These are phyloP conservation scores for Dynastes maya DNA, from an alignment of 2,888 invertebrate species.

Conservation along the genomic window DNA sequence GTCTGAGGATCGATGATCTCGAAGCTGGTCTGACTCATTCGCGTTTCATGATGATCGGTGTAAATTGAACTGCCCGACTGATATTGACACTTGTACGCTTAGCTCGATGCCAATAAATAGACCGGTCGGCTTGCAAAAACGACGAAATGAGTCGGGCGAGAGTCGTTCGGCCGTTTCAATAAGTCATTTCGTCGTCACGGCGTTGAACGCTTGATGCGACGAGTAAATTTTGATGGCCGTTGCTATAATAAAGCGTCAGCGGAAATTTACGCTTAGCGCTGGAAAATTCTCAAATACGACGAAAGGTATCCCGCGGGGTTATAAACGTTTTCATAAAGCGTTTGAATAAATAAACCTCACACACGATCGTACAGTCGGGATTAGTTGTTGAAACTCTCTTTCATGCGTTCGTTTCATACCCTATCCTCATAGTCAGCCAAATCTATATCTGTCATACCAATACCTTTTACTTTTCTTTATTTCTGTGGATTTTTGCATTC, in stretches of 20 bases:
- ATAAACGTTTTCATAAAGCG: slow-evolving; percentile 24
- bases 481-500: not conserved
- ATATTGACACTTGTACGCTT: slow-evolving; percentile 21
- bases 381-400: not conserved
- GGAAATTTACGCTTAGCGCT: slow-evolving; percentile 14
- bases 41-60: not conserved
- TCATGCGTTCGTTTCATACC: not conserved
- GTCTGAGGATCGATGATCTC: slow-evolving; percentile 25
- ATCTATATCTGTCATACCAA: not conserved
- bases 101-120: slow-evolving; percentile 27
- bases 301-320: not conserved
- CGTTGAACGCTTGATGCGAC: not conserved
- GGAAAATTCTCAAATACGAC: slow-evolving; percentile 1
- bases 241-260: slow-evolving; percentile 23
- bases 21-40: not conserved
- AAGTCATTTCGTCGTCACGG: slow-evolving; percentile 28
- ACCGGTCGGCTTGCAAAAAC: not conserved
- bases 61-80: slow-evolving; percentile 34
- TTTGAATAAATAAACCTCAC: slow-evolving; percentile 12
- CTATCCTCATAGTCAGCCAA: too few species aligned
- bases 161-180: slow-evolving; percentile 1
- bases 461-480: not conserved
- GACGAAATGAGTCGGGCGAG: not conserved
- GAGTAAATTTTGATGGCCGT: slow-evolving; percentile 32
- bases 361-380: not conserved